These are phyloP conservation scores for Spheniscus mendiculus DNA, from an alignment of 2,113 vertebrate species.

Conservation along the genomic window DNA sequence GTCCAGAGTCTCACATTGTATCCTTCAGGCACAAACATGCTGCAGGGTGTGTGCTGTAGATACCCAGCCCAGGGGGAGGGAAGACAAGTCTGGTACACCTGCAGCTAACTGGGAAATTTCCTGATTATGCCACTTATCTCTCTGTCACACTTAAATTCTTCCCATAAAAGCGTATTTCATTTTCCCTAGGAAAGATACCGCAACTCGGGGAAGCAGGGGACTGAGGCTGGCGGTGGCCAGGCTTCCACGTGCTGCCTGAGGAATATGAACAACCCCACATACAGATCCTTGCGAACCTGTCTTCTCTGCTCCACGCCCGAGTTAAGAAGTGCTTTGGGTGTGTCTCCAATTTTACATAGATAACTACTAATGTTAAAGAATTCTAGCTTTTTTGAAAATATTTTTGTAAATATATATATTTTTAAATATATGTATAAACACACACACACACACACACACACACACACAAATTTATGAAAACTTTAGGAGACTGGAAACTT, in stretches of 20 bases:
- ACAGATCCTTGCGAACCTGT: background rate
- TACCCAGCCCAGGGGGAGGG: background rate
- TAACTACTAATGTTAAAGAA: background rate
- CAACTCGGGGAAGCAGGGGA: background rate
- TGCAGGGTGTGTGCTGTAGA: background rate
- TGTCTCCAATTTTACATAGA: background rate
- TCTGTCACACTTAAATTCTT: background rate
- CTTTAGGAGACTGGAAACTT: background rate
- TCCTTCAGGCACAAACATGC: background rate
- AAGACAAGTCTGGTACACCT: background rate
- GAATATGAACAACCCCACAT: accelerated
- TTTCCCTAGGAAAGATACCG: background rate
- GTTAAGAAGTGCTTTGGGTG: background rate
- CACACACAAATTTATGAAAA: background rate
- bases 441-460: too few relatives aligned
- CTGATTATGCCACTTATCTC: background rate
- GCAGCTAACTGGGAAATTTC: background rate
- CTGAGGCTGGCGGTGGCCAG: background rate
- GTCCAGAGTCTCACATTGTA: background rate
- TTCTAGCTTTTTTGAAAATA: background rate
- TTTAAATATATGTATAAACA: background rate
- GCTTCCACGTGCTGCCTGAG: accelerated
- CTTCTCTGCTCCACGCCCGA: background rate
- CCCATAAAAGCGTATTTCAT: background rate
- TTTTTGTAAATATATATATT: background rate